Conservation (phyloP, 2,113 vertebrate species). For the Myotis brandtii region DNA sequence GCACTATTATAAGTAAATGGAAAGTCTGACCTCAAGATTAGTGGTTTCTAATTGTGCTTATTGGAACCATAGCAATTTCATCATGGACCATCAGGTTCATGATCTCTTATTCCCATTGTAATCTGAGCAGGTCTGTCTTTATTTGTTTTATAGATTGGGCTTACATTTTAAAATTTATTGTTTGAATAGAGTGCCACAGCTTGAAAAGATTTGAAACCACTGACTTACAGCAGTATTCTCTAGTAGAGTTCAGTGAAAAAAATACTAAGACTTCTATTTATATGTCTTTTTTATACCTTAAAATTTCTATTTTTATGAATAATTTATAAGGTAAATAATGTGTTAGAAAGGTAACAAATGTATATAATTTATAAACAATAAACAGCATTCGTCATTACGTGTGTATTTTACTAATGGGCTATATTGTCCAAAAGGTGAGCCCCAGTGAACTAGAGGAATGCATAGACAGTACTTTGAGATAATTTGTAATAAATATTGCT, state of each 20-base stretch:
- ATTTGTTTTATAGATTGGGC: neutral
- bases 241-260: neutral
- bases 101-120: neutral
- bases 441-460: constrained; percentile 4
- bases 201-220: neutral
- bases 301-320: constrained; percentile 43
- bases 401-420: neutral
- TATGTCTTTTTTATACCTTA: constrained; percentile 15
- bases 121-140: neutral
- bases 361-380: neutral
- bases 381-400: neutral
- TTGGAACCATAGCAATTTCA: neutral
- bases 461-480: neutral
- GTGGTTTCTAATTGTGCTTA: constrained; percentile 1
- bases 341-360: neutral
- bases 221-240: neutral
- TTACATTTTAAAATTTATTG: neutral
- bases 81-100: neutral
- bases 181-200: neutral
- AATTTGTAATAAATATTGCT: constrained; percentile 18
- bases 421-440: neutral
- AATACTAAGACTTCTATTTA: neutral
- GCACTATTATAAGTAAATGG: neutral
- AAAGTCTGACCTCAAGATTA: neutral
- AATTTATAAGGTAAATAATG: constrained; percentile 22